phyloP scores from a whole-genome alignment of 2,888 invertebrate genomes.

The Hydroisotoma schaefferi region DNA sequence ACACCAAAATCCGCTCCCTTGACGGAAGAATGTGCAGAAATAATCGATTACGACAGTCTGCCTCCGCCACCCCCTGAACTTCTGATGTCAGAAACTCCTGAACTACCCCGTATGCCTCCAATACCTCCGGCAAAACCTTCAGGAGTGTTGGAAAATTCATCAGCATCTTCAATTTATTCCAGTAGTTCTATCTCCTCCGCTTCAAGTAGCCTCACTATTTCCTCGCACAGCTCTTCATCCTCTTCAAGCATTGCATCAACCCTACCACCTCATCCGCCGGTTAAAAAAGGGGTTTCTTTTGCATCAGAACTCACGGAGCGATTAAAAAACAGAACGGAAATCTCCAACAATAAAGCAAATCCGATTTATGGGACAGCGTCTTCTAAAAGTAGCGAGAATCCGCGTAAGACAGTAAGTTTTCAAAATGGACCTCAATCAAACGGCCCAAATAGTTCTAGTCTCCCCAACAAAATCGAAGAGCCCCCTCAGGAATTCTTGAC shows the following conservation, averaged over 20 bases:
- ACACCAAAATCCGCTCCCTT: conserved; percentile 65
- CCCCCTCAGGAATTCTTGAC: conserved; percentile 69
- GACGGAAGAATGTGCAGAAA: conserved; percentile 36
- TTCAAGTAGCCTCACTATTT: conserved; percentile 16
- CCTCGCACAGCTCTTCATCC: conserved; percentile 17
- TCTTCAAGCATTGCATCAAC: neutral
- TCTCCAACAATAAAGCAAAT: conserved; percentile 6
- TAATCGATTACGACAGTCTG: conserved; percentile 42
- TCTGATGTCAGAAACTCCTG: conserved; percentile 35
- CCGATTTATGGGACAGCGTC: neutral
- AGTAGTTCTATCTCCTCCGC: neutral
- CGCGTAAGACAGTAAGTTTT: conserved; percentile 22
- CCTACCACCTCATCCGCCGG: conserved; percentile 17
- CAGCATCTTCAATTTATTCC: conserved; percentile 15
- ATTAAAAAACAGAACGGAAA: conserved; percentile 42
- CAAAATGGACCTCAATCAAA: conserved; percentile 63
- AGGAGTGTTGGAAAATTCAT: conserved; percentile 8
- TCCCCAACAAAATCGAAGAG: conserved; percentile 49
- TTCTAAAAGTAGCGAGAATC: conserved; percentile 3
- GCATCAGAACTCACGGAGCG: conserved; percentile 46
- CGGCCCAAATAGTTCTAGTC: conserved; percentile 55
- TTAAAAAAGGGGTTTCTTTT: conserved; percentile 45
- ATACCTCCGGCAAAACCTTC: conserved; percentile 52
- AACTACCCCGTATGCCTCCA: conserved; percentile 57
- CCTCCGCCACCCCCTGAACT: conserved; percentile 51